Conservation (phyloP, 2,888 invertebrate species). For the Ferrisia virgata region DNA sequence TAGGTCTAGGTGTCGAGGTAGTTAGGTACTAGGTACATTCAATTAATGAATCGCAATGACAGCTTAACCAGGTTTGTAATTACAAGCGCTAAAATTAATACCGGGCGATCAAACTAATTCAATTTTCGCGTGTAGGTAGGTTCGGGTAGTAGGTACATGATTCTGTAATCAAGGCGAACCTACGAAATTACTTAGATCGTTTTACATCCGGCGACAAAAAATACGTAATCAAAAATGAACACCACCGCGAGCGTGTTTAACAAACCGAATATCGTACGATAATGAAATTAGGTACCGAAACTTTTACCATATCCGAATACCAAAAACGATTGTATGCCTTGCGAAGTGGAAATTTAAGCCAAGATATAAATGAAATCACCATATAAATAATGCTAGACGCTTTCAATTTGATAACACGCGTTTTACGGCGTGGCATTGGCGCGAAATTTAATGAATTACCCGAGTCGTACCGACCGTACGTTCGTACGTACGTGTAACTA, state of each 20-base stretch:
- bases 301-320: slow-evolving; percentile 8
- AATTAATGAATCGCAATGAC: not conserved
- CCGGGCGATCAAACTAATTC: not conserved
- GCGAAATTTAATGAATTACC: not conserved
- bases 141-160: not conserved
- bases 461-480: not conserved
- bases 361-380: slow-evolving; percentile 9
- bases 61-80: not conserved
- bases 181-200: slow-evolving; percentile 2
- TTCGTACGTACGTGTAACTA: not conserved
- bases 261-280: slow-evolving; percentile 17
- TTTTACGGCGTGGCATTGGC: not conserved
- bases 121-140: not conserved
- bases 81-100: not conserved
- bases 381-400: slow-evolving; percentile 10
- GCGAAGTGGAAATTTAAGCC: slow-evolving; percentile 17
- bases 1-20: too few relatives aligned
- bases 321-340: slow-evolving; percentile 5
- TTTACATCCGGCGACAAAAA: slow-evolving; percentile 9
- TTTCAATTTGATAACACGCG: slow-evolving; percentile 3
- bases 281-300: slow-evolving; percentile 1
- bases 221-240: slow-evolving; percentile 5
- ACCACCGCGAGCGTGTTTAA: slow-evolving; percentile 4
- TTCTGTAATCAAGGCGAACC: not conserved
- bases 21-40: not conserved